These are phyloP conservation scores for Phasia obesa DNA, from an alignment of 2,888 invertebrate genomes.

Conservation along the genomic window DNA sequence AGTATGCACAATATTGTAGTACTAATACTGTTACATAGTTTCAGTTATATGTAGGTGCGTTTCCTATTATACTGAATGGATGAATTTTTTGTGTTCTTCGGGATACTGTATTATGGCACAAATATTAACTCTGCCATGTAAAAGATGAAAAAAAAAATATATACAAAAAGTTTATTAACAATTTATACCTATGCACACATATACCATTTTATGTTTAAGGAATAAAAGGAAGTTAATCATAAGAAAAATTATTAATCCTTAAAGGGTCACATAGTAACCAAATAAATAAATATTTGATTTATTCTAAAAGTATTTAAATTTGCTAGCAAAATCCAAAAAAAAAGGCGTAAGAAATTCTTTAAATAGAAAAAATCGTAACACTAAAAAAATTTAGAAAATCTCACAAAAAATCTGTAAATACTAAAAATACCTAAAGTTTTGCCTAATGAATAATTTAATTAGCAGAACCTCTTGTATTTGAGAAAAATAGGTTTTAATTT, in stretches of 20 bases:
- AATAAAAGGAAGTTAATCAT: neutral
- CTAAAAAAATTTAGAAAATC: too few species aligned
- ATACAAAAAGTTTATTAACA: slow-evolving; percentile 73
- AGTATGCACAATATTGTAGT: slow-evolving; percentile 31
- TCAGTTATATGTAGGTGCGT: neutral
- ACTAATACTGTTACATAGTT: slow-evolving; percentile 7
- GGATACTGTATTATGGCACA: slow-evolving; percentile 57
- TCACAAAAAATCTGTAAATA: too few species aligned
- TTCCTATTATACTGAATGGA: neutral
- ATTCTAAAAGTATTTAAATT: neutral
- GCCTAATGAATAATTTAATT: too few species aligned
- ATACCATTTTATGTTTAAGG: neutral
- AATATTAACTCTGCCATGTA: slow-evolving; percentile 62
- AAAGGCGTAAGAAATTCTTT: too few species aligned
- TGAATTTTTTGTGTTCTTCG: neutral
- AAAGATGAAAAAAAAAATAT: slow-evolving; percentile 51
- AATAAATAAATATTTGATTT: neutral
- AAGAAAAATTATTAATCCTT: slow-evolving; percentile 25
- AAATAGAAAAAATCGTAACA: too few species aligned
- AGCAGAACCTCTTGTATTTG: too few species aligned
- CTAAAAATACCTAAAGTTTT: too few species aligned
- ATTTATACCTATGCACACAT: slow-evolving; percentile 12
- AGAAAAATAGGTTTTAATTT: too few species aligned
- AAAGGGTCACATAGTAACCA: neutral
- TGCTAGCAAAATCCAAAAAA: too few species aligned